A percentile compares a stretch with the other conserved stretches of the same genome.
phyloP scores from a whole-genome alignment of 2,888 invertebrate species.

The Cosmopolites sordidus region DNA sequence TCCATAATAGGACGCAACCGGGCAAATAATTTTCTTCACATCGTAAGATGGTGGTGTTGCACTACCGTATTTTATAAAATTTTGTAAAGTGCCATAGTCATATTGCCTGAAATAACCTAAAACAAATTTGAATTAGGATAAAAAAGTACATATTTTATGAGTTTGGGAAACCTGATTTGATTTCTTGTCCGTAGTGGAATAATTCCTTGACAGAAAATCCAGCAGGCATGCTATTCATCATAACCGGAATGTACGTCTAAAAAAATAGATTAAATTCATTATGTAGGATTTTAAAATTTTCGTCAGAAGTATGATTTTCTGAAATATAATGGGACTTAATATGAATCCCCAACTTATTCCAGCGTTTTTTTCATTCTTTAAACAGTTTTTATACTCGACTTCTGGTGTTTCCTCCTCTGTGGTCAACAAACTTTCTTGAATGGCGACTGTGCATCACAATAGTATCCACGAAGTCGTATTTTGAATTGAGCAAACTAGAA shows the following conservation, averaged over 20 bases:
- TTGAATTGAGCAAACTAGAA: no score
- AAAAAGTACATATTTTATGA: neutral
- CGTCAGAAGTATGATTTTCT: no score
- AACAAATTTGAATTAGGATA: constrained; percentile 1
- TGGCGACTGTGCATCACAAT: no score
- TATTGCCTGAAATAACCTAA: constrained; percentile 19
- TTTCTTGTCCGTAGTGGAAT: constrained; percentile 52
- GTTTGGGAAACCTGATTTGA: constrained; percentile 45
- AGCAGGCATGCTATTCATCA: constrained; percentile 40
- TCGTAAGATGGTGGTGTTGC: constrained; percentile 48
- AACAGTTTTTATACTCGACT: no score
- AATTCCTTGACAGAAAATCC: constrained; percentile 52
- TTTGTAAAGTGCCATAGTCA: constrained; percentile 26
- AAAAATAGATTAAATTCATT: constrained; percentile 12
- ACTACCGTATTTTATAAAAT: constrained; percentile 38
- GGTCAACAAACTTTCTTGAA: no score
- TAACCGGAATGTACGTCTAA: constrained; percentile 31
- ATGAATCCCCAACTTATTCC: no score
- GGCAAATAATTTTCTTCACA: constrained; percentile 40
- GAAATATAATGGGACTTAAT: no score
- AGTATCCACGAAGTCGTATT: no score
- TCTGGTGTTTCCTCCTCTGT: no score
- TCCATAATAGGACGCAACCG: constrained; percentile 25
- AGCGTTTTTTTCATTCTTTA: no score
- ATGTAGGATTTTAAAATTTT: constrained; percentile 7